phyloP scores from a whole-genome alignment of 1,140 invertebrate species.

The Bombus fervidus region DNA sequence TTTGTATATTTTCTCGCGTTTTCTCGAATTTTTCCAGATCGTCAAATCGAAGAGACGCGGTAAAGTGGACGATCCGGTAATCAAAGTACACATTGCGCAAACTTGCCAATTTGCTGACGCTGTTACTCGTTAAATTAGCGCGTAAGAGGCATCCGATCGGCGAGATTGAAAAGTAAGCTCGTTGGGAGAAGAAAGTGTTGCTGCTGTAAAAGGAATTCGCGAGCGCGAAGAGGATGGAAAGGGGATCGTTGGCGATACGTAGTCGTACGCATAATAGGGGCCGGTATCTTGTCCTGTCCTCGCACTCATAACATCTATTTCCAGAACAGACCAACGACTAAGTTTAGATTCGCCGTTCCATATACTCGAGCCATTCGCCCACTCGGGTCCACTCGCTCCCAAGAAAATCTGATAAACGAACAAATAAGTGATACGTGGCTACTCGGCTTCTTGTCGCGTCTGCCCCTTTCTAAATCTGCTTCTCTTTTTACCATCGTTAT shows the following conservation, averaged over 20 bases:
- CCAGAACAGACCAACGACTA: slow-evolving; percentile 81
- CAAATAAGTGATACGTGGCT: slow-evolving; percentile 60
- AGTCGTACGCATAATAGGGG: slow-evolving; percentile 74
- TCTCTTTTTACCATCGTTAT: neutral
- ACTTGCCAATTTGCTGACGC: no score
- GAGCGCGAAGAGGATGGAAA: neutral
- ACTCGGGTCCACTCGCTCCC: slow-evolving; percentile 61
- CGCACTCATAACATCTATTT: slow-evolving; percentile 83
- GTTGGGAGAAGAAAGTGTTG: neutral
- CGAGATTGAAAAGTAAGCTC: neutral
- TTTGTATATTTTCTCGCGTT: no score
- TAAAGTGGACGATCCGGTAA: no score
- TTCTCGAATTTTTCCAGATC: no score
- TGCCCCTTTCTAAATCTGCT: neutral
- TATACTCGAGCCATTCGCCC: slow-evolving; percentile 80
- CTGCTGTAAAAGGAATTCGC: neutral
- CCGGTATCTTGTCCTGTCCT: slow-evolving; percentile 82
- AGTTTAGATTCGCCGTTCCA: slow-evolving; percentile 82
- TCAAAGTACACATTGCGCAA: no score
- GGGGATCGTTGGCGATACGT: slow-evolving; percentile 30
- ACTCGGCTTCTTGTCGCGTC: neutral
- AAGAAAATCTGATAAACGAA: slow-evolving; percentile 74
- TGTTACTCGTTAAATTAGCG: no score
- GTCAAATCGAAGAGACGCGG: no score
- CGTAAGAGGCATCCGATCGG: no score